Evolutionary conservation across 2,113 vertebrate genomes (phyloP), one percentile per base, ranked within the genome.

Genomic region (Columbina picui): DNA sequence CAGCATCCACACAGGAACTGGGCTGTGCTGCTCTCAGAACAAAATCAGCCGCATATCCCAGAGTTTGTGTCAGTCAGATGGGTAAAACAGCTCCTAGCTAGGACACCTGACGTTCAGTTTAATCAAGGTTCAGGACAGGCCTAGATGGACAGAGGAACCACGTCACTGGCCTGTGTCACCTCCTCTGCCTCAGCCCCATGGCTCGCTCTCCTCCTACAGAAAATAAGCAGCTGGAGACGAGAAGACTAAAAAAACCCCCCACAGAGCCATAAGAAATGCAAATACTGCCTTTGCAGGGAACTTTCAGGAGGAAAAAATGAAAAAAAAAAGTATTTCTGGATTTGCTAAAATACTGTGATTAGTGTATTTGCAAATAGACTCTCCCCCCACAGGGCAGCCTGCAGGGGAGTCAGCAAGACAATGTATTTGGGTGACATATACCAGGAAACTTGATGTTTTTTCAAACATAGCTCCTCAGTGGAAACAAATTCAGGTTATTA

Each of bases 401-500:
- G 56, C 1, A 1, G 67, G 47, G 38, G 18, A 81, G 26, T 7
- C 49, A 70, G 76, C 41, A 82, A 87, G 56, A 64, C 7, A 1
- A 63, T 1, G 0, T 52, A 59, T 59, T 89, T 81, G 78, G 60
- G 68, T 39, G 29, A 84, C 23, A 70, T 47, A 83, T 9, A 87
- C 9, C 19, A 67, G 61, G 84, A 87, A 90, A 77, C 1, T 0
- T 36, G 32, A 27, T 30, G 39, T n/a, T 16, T 71, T 57, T 56
- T 12, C 63, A 47, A 70, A 82, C 3, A 2, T 47, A 81, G 52
- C 30, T 86, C 6, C 2, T 70, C 34, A 47, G 19, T 76, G 27
- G 47, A 92, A 96, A 78, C 6, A 79, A 93, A 87, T 67, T 74
- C 36, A 14, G 41, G 17, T 77, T 93, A 61, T 80, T 84, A 61